Conservation (phyloP, 2,113 vertebrate genomes). For the Chrysochloris asiatica region DNA sequence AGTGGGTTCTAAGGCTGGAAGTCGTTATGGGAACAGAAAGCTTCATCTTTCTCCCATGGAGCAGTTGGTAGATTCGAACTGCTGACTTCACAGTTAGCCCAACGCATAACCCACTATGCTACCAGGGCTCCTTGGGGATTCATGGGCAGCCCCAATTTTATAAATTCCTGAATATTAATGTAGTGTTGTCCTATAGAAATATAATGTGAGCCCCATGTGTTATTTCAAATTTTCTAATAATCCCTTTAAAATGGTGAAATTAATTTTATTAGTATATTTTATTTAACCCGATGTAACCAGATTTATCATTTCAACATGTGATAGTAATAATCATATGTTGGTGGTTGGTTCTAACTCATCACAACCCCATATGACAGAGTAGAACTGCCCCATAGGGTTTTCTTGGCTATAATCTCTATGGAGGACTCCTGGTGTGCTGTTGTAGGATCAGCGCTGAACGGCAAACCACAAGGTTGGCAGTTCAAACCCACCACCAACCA, state of each 20-base stretch:
- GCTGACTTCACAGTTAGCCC: too few species aligned
- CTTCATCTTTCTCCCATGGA: too few species aligned
- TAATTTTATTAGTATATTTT: not conserved
- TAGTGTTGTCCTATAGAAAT: rapidly evolving
- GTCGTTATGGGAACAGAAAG: too few species aligned
- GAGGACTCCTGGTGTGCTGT: too few species aligned
- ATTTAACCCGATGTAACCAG: not conserved
- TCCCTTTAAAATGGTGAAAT: not conserved
- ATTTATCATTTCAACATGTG: not conserved
- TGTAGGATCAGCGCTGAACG: too few species aligned
- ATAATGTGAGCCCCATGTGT: not conserved
- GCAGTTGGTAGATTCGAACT: too few species aligned
- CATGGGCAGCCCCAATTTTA: not conserved
- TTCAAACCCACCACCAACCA: too few species aligned
- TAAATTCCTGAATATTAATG: not conserved
- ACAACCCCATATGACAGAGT: not conserved
- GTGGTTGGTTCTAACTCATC: not conserved
- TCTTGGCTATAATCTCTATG: not conserved
- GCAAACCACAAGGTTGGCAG: too few species aligned
- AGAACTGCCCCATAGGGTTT: not conserved
- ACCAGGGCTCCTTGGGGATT: not conserved
- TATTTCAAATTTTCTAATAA: not conserved
- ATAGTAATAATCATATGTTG: not conserved
- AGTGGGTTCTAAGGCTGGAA: too few species aligned
- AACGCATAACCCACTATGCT: too few species aligned